These are phyloP conservation scores for Neotoxoptera formosana DNA, from an alignment of 1,140 invertebrate species.

Conservation along the genomic window DNA sequence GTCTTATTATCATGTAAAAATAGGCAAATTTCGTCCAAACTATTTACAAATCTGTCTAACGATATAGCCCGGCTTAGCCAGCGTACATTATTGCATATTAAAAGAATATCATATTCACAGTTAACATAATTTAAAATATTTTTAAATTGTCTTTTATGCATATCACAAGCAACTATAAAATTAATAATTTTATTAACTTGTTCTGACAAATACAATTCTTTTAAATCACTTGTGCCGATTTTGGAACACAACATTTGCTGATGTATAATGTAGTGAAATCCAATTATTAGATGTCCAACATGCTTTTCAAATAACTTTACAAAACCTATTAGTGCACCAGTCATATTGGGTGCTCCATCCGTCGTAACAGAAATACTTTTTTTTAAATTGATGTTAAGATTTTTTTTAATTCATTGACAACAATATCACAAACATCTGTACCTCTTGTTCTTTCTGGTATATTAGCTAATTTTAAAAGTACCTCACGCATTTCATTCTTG, in stretches of 20 bases:
- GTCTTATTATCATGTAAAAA: conserved; percentile 44
- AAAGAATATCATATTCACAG: conserved; percentile 47
- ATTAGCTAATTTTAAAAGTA: too few species aligned
- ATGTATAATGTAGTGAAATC: too few species aligned
- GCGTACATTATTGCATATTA: conserved; percentile 33
- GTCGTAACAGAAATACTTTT: conserved; percentile 21
- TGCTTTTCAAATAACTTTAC: too few species aligned
- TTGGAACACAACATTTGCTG: too few species aligned
- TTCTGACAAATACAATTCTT: too few species aligned
- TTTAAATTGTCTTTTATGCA: not conserved
- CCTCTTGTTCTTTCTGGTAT: not conserved
- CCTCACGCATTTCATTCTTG: too few species aligned
- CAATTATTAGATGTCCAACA: too few species aligned
- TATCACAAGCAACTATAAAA: too few species aligned
- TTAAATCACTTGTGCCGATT: too few species aligned
- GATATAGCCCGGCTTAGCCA: conserved; percentile 27
- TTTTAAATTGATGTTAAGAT: conserved; percentile 19
- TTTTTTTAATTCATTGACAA: conserved; percentile 31
- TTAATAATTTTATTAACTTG: too few species aligned
- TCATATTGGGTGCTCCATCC: not conserved
- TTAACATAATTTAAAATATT: conserved; percentile 31
- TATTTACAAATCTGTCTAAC: conserved; percentile 23
- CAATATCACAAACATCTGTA: too few species aligned
- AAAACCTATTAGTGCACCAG: too few species aligned
- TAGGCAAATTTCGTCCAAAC: conserved; percentile 43